A percentile compares a stretch with the other conserved stretches of the same genome.
Conservation (phyloP, 2,113 vertebrate genomes). For the Dolichallabes microphthalmus region DNA sequence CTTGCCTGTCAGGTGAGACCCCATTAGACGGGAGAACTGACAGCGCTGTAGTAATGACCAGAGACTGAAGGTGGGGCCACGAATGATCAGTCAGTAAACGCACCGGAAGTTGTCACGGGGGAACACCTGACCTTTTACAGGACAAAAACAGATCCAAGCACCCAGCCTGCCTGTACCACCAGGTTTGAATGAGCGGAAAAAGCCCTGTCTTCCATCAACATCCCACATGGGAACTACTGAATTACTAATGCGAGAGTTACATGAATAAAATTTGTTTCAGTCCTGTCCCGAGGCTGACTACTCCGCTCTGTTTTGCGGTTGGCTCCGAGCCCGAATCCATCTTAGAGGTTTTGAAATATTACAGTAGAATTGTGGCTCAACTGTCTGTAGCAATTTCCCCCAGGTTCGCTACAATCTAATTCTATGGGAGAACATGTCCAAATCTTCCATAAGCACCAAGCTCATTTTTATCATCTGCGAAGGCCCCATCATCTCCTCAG, state of each 20-base stretch:
- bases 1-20: slow-evolving; percentile 64
- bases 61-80: slow-evolving; percentile 43
- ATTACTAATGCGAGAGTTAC: slow-evolving; percentile 26
- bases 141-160: slow-evolving; percentile 32
- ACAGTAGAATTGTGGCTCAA: slow-evolving; percentile 64
- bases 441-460: slow-evolving; percentile 58
- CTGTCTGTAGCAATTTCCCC: slow-evolving; percentile 70
- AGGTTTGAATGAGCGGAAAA: slow-evolving; percentile 17
- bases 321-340: slow-evolving; percentile 59
- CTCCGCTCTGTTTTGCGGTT: slow-evolving; percentile 34
- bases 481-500: slow-evolving; percentile 64
- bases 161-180: neutral
- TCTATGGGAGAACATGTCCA: slow-evolving; percentile 55
- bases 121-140: slow-evolving; percentile 52
- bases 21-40: slow-evolving; percentile 65
- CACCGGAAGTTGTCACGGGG: slow-evolving; percentile 10
- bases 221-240: slow-evolving; percentile 27
- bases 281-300: slow-evolving; percentile 34
- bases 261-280: slow-evolving; percentile 37
- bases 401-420: slow-evolving; percentile 59
- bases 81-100: slow-evolving; percentile 46
- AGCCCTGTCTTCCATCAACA: slow-evolving; percentile 22
- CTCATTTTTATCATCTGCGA: slow-evolving; percentile 66
- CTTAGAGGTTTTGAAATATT: slow-evolving; percentile 67
- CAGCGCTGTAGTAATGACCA: slow-evolving; percentile 63